Conservation (phyloP, 2,888 invertebrate genomes). For the Caenorhabditis angaria region DNA sequence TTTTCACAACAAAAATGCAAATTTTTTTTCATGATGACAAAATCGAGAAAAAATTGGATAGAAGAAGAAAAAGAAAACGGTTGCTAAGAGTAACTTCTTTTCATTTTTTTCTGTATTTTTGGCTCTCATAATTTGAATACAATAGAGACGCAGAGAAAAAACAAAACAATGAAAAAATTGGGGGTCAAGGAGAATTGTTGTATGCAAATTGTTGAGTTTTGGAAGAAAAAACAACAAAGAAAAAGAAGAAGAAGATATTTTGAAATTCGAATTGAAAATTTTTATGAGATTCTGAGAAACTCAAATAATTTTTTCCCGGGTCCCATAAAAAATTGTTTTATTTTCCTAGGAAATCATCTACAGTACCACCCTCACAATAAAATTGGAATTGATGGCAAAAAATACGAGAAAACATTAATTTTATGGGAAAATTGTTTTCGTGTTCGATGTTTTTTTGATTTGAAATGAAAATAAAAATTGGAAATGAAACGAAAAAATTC, state of each 20-base stretch:
- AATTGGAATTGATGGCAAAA: background rate
- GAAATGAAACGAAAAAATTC: background rate
- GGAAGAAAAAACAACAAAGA: too few species aligned
- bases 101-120: background rate
- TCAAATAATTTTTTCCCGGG: too few species aligned
- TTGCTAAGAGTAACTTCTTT: slow-evolving; percentile 1
- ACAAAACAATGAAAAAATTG: background rate
- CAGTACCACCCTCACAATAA: background rate
- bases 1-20: background rate
- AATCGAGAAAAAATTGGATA: background rate
- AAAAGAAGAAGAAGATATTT: too few species aligned
- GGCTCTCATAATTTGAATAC: background rate
- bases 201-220: background rate
- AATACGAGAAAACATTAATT: background rate
- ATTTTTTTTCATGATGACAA: background rate
- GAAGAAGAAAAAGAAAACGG: background rate
- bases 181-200: background rate
- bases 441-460: background rate
- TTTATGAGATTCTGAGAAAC: too few species aligned
- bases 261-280: too few species aligned
- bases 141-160: background rate
- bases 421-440: slow-evolving; percentile 1
- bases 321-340: too few species aligned
- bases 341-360: too few species aligned
- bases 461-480: too few species aligned